Conservation (phyloP, 2,888 invertebrate species). For the Trichogramma dendrolimi region DNA sequence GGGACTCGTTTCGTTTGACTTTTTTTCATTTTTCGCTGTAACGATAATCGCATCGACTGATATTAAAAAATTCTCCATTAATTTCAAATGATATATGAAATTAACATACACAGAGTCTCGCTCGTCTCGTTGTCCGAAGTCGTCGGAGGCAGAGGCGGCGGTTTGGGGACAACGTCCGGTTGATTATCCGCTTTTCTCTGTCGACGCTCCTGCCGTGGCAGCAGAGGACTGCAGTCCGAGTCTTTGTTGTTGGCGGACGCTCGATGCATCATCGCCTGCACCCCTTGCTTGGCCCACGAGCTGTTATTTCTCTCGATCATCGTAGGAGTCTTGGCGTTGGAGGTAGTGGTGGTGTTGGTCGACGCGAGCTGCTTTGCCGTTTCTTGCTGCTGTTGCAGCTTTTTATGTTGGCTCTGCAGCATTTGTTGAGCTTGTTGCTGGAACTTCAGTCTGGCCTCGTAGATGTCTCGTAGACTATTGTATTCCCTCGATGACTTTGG, state of each 20-base stretch:
- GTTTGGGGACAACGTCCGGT: slow-evolving; percentile 67
- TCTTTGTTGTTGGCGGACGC: background rate
- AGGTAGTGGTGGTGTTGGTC: slow-evolving; percentile 26
- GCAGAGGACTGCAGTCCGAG: slow-evolving; percentile 10
- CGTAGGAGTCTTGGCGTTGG: slow-evolving; percentile 28
- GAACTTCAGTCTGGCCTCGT: slow-evolving; percentile 56
- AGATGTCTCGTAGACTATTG: slow-evolving; percentile 71
- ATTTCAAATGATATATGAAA: too few relatives aligned
- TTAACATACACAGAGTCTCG: too few relatives aligned
- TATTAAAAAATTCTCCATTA: too few relatives aligned
- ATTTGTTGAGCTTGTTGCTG: slow-evolving; percentile 25
- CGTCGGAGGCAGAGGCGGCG: slow-evolving; percentile 57
- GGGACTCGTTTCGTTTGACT: too few relatives aligned
- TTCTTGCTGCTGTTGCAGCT: slow-evolving; percentile 10
- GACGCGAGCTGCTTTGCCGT: slow-evolving; percentile 14
- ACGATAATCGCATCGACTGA: too few relatives aligned
- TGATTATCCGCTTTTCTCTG: slow-evolving; percentile 61
- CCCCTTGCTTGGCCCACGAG: slow-evolving; percentile 39
- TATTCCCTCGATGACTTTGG: slow-evolving; percentile 54
- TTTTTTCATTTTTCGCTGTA: too few relatives aligned
- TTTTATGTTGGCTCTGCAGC: background rate
- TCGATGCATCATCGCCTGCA: slow-evolving; percentile 26
- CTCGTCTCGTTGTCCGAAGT: slow-evolving; percentile 49
- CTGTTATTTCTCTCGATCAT: slow-evolving; percentile 17
- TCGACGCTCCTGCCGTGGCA: slow-evolving; percentile 64